Evolutionary conservation across 2,113 vertebrate genomes (phyloP).

Genomic region (Syrrhaptes paradoxus): DNA sequence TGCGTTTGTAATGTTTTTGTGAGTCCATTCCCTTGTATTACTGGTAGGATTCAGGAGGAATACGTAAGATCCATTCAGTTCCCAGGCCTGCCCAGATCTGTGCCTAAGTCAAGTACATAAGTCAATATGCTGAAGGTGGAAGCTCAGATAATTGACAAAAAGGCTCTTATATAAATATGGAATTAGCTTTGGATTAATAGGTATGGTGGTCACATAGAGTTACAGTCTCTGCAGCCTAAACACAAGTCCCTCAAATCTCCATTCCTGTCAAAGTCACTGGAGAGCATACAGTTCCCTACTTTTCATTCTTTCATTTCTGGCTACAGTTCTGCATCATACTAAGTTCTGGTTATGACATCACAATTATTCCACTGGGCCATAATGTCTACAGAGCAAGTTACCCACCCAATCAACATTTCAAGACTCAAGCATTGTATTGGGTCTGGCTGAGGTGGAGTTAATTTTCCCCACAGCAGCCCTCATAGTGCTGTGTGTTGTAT

Average conservation of each 20-base stretch:
- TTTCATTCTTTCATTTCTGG: neutral
- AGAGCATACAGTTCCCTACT: neutral
- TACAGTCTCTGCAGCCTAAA: neutral
- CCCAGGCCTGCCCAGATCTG: neutral
- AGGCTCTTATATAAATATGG: neutral
- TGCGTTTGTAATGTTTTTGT: neutral
- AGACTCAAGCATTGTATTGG: neutral
- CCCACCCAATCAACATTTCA: neutral
- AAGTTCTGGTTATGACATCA: neutral
- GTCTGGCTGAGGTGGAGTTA: too few relatives aligned
- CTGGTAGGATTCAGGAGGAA: neutral
- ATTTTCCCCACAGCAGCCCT: too few relatives aligned
- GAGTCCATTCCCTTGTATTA: neutral
- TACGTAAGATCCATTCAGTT: neutral
- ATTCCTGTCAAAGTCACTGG: neutral
- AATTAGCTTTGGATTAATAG: neutral
- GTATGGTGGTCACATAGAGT: neutral
- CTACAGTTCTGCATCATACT: neutral
- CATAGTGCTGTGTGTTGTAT: too few relatives aligned
- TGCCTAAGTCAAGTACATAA: neutral
- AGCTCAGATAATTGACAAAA: neutral
- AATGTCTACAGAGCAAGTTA: neutral
- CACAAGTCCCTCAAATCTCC: neutral
- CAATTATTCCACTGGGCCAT: neutral
- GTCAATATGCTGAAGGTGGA: neutral